Percentiles rank a stretch among this genome's conserved stretches.
phyloP scores from a whole-genome alignment of 1,140 invertebrate genomes.

The Drosophila prosaltans region DNA sequence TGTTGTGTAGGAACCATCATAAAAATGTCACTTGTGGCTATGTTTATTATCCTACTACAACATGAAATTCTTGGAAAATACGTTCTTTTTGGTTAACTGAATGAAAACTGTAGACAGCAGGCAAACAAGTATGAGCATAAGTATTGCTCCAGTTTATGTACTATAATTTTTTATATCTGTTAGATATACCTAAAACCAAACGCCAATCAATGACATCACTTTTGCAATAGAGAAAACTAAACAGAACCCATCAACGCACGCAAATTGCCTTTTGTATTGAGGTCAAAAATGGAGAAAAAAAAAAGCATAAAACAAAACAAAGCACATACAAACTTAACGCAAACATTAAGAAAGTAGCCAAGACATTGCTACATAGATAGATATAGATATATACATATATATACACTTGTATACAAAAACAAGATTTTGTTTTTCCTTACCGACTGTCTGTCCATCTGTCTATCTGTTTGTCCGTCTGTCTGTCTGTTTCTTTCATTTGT shows the following conservation, averaged over 20 bases:
- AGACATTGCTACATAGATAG: constrained; percentile 15
- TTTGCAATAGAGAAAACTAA: constrained; percentile 34
- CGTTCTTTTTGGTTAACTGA: constrained; percentile 30
- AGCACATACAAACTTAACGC: constrained; percentile 61
- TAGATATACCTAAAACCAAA: constrained; percentile 20
- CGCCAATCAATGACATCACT: constrained; percentile 68
- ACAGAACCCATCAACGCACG: constrained; percentile 41
- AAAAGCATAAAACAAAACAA: constrained; percentile 2
- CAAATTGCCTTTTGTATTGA: constrained; percentile 61
- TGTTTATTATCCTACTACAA: constrained; percentile 33
- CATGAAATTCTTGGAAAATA: constrained; percentile 39
- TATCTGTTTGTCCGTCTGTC: constrained; percentile 14
- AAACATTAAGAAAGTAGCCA: constrained; percentile 61
- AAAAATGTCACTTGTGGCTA: constrained; percentile 54
- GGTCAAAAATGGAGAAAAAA: constrained; percentile 73
- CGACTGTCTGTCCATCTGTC: background rate
- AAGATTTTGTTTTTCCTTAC: constrained; percentile 55
- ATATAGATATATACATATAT: background rate
- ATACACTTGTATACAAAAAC: constrained; percentile 26
- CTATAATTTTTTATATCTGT: constrained; percentile 29
- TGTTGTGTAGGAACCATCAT: constrained; percentile 33
- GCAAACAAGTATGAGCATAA: background rate
- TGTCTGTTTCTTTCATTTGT: constrained; percentile 25
- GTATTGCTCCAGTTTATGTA: no score
- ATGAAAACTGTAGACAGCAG: background rate